Evolutionary conservation across 2,113 vertebrate species (phyloP).

Genomic region (Mormyrus iriodes): DNA sequence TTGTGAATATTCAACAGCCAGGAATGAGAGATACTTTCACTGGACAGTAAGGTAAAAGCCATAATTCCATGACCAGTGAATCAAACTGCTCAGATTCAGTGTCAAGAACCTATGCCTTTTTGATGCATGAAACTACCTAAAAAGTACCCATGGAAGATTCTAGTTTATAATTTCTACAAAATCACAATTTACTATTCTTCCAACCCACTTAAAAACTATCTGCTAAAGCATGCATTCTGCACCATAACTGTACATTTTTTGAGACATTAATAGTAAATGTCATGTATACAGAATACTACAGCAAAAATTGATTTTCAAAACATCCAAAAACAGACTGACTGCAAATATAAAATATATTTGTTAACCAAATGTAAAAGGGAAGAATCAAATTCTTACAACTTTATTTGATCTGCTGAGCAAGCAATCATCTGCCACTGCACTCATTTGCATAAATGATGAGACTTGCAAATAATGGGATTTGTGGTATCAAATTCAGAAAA

Average conservation of each 20-base stretch:
- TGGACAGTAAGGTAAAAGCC: background rate
- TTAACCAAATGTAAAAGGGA: slow-evolving; percentile 29
- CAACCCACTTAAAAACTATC: background rate
- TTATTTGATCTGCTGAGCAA: slow-evolving; percentile 4
- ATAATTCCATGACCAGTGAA: too few relatives aligned
- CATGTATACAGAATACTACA: background rate
- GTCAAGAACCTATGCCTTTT: background rate
- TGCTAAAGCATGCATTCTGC: background rate
- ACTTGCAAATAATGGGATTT: slow-evolving; percentile 33
- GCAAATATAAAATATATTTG: slow-evolving; percentile 24
- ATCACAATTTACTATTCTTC: background rate
- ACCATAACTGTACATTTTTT: background rate
- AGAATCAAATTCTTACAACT: slow-evolving; percentile 16
- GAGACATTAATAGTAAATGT: background rate
- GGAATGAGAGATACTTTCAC: background rate
- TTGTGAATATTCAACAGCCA: background rate
- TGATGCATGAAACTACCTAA: background rate
- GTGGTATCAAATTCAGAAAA: background rate
- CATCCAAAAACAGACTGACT: background rate
- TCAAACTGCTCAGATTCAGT: background rate
- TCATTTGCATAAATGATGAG: slow-evolving; percentile 35
- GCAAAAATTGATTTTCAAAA: background rate
- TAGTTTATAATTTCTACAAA: background rate
- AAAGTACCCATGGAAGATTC: background rate
- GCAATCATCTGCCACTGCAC: background rate